Conservation (phyloP, 2,113 vertebrate genomes). For the Myrmophylax atrothorax region DNA sequence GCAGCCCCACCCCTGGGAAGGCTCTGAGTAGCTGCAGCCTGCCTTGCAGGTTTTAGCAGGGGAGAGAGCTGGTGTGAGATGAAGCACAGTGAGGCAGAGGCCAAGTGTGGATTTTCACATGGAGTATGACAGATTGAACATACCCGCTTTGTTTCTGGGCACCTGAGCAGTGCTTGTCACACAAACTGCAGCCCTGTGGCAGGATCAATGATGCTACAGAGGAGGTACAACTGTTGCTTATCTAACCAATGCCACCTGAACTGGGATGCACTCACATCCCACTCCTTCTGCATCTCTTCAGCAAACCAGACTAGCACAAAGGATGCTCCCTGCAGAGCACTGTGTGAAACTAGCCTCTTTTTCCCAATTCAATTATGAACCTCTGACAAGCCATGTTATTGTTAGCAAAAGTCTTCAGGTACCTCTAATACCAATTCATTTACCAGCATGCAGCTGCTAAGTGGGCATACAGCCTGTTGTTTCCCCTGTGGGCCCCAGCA, state of each 20-base stretch:
- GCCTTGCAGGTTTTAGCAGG: not conserved
- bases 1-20: not conserved
- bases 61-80: accelerated
- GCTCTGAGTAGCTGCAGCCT: not conserved
- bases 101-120: not conserved
- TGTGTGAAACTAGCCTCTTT: not conserved
- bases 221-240: not conserved
- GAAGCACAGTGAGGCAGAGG: not conserved
- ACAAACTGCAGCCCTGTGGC: accelerated
- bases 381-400: not conserved
- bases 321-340: not conserved
- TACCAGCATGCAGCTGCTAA: not conserved
- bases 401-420: not conserved
- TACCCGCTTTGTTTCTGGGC: accelerated
- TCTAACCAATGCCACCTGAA: not conserved
- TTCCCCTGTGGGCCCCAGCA: not conserved
- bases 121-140: not conserved
- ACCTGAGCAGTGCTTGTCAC: not conserved
- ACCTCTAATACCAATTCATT: not conserved
- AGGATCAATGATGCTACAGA: not conserved
- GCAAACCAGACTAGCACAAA: not conserved
- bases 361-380: not conserved
- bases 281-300: not conserved
- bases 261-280: accelerated
- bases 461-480: not conserved